A percentile compares a stretch with the other conserved stretches of the same genome.
phyloP scores from a whole-genome alignment of 2,797 vertebrate genomes.

The Hozukius guyotensis region DNA sequence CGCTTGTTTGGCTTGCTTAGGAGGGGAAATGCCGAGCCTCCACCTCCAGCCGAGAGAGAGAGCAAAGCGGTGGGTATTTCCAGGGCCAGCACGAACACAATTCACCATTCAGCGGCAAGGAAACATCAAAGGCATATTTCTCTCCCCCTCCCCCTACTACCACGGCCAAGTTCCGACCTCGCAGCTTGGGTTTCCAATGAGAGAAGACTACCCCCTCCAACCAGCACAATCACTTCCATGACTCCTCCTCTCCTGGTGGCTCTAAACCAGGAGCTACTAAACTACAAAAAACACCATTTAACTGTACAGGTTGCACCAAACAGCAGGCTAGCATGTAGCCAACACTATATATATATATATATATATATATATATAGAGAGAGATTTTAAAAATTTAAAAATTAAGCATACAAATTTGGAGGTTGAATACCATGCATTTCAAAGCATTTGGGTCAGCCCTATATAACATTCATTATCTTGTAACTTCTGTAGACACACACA shows the following conservation, averaged over 20 bases:
- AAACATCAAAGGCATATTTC: constrained; percentile 84
- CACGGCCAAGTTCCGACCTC: constrained; percentile 82
- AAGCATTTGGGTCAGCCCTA: too few species aligned
- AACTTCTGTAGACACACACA: too few species aligned
- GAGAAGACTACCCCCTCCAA: constrained; percentile 69
- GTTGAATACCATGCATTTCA: too few species aligned
- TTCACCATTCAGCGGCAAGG: constrained; percentile 80
- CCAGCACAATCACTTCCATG: constrained; percentile 67
- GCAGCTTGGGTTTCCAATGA: constrained; percentile 81
- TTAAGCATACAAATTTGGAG: too few species aligned
- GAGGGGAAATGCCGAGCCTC: constrained; percentile 75
- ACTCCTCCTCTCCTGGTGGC: constrained; percentile 68
- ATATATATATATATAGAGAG: too few species aligned
- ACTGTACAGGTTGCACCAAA: neutral
- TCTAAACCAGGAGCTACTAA: constrained; percentile 23
- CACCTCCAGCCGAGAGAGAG: constrained; percentile 70
- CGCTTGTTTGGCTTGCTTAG: constrained; percentile 53
- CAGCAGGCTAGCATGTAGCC: too few species aligned
- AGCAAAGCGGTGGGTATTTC: constrained; percentile 82
- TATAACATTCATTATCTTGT: too few species aligned
- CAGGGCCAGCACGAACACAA: constrained; percentile 81
- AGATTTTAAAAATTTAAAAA: too few species aligned
- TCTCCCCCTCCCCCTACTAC: constrained; percentile 75
- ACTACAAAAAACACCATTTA: neutral
- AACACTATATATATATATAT: too few species aligned